phyloP scores from a whole-genome alignment of 2,113 vertebrate genomes.

The Azemiops feae region DNA sequence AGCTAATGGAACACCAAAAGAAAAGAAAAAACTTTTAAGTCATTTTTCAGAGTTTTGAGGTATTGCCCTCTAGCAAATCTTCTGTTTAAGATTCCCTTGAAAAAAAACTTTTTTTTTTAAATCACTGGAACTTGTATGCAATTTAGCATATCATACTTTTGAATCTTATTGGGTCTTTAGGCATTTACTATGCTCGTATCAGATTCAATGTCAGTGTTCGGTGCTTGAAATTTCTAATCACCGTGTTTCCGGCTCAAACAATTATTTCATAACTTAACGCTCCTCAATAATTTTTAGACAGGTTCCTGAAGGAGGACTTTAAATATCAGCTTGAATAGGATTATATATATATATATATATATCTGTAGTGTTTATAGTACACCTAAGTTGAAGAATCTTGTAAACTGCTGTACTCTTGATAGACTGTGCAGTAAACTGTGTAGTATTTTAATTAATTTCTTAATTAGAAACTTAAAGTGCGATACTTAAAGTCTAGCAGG shows the following conservation, averaged over 20 bases:
- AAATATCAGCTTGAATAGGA: conserved; percentile 49
- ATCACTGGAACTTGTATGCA: conserved; percentile 47
- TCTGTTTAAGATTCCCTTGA: conserved; percentile 2
- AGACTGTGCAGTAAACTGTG: conserved; percentile 67
- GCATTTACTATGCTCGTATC: conserved; percentile 31
- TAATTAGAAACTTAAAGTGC: conserved; percentile 59
- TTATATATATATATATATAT: conserved; percentile 41
- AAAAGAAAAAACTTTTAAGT: not conserved
- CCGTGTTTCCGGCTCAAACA: conserved; percentile 48
- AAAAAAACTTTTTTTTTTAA: conserved; percentile 26
- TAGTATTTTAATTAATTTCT: conserved; percentile 72
- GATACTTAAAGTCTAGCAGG: conserved; percentile 55
- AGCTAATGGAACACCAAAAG: conserved; percentile 27
- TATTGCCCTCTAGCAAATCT: not conserved
- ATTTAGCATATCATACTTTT: conserved; percentile 31
- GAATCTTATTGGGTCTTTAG: not conserved
- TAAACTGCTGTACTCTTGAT: conserved; percentile 58
- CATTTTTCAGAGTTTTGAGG: conserved; percentile 16
- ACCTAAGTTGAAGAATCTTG: conserved; percentile 55
- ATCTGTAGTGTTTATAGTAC: conserved; percentile 51
- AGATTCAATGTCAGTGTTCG: conserved; percentile 30
- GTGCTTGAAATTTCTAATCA: conserved; percentile 25
- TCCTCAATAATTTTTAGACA: conserved; percentile 51
- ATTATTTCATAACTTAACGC: conserved; percentile 49
- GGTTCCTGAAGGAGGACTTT: conserved; percentile 61